phyloP scores from a whole-genome alignment of 1,140 invertebrate genomes.

The Augochlora pura region DNA sequence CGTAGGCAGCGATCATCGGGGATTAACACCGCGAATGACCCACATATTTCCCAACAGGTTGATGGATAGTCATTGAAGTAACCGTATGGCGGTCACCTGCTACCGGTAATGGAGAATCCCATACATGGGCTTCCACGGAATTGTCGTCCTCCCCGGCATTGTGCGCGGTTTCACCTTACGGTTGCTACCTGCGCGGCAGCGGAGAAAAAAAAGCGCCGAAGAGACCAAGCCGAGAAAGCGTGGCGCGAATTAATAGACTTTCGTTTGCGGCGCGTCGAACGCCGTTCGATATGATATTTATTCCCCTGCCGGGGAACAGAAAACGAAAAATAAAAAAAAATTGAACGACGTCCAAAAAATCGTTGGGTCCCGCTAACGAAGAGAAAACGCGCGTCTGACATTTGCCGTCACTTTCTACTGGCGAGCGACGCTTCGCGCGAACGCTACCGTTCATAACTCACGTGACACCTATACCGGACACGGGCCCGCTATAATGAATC shows the following conservation, averaged over 20 bases:
- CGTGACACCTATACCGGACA: too few species aligned
- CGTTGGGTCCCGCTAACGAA: background rate
- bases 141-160: constrained; percentile 9
- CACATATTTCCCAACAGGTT: constrained; percentile 57
- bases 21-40: constrained; percentile 54
- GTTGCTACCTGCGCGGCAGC: constrained; percentile 13
- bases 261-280: background rate
- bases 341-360: background rate
- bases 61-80: constrained; percentile 62
- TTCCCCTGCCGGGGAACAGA: background rate
- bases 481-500: too few species aligned
- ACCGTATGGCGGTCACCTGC: constrained; percentile 59
- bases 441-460: background rate
- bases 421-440: background rate
- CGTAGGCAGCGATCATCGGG: constrained; percentile 33
- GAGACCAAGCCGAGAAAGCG: constrained; percentile 16
- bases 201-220: constrained; percentile 18
- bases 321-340: background rate
- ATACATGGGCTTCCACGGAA: constrained; percentile 50
- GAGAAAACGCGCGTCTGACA: background rate
- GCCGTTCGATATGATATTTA: background rate
- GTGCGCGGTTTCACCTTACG: constrained; percentile 26
- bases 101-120: constrained; percentile 58
- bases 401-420: constrained; percentile 17
- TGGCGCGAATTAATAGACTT: constrained; percentile 2